Evolutionary conservation across 2,888 invertebrate genomes (phyloP).

Genomic region (Cosmia pyralina): DNA sequence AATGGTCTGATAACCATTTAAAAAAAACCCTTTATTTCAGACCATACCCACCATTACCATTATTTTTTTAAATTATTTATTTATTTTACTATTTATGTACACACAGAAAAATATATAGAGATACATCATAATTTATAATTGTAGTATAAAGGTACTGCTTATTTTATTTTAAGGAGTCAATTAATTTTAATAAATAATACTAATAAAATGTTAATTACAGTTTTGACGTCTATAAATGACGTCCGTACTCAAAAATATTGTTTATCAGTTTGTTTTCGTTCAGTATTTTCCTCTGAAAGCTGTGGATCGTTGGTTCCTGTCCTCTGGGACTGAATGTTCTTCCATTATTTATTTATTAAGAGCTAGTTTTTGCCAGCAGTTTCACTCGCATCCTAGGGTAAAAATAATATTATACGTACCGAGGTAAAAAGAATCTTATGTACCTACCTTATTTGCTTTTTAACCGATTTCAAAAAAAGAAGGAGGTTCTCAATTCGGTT

Average conservation of each 20-base stretch:
- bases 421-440: neutral
- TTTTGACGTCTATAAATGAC: constrained; percentile 1
- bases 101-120: too few relatives aligned
- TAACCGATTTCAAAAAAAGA: too few relatives aligned
- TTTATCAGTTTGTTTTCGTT: constrained; percentile 32
- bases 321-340: neutral
- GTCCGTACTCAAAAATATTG: constrained; percentile 19
- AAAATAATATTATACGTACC: neutral
- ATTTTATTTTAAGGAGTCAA: neutral
- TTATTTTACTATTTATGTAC: too few relatives aligned
- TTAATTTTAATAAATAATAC: constrained; percentile 5
- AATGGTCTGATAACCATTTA: neutral
- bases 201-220: constrained; percentile 15
- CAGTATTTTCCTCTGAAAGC: constrained; percentile 33
- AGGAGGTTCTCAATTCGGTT: too few relatives aligned
- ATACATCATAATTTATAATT: too few relatives aligned
- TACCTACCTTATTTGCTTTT: too few relatives aligned
- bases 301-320: neutral
- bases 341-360: constrained; percentile 10
- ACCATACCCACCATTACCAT: too few relatives aligned
- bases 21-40: too few relatives aligned
- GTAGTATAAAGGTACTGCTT: too few relatives aligned
- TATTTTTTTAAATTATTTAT: too few relatives aligned
- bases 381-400: neutral
- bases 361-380: neutral